Evolutionary conservation across 2,797 vertebrate genomes (phyloP), one percentile per base, ranked within the genome.

Genomic region (Tympanoctomys barrerae): DNA sequence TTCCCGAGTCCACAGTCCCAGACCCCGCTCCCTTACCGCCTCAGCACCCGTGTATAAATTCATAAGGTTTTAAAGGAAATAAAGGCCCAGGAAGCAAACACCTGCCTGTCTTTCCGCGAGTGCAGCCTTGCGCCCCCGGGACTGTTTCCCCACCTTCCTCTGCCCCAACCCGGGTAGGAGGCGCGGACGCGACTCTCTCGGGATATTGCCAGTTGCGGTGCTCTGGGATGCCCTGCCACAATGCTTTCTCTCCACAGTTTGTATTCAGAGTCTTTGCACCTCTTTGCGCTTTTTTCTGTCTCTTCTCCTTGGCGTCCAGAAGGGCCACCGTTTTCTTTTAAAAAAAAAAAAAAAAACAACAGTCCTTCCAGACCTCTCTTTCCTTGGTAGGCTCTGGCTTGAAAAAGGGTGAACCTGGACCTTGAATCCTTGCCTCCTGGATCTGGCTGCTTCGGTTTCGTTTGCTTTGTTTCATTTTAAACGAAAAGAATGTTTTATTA

Each of bases 401-500:
- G 59, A 79, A 39, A 2, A 31, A 31, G 18, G 12, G 26, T 84
- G 87, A 78, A 81, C 39, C 57, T 89, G 2, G 46, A 71, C 21
- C 36, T 75, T 0, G 0, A 2, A 26, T 66, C 7, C 4, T 62
- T 91, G 7, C 62, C n/a, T 68, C n/a, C 61, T 36, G 28, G 7
- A 85, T n/a, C 26, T 80, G 68, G 64, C 79, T 31, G 59, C 64
- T 89, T 96, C 82, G 5, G 80, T 70, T 95, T 7, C 0, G 36
- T 78, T 73, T 52, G 11, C 64, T 89, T 77, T 28, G 22, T 70
- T 96, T 95, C 81, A 6, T 94, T 96, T 95, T 93, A 75, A 96
- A 93, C 0, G 3, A 79, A 92, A 77, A 52, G 13, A 1, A 46
- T 61, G 18, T 28, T 68, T 89, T 80, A 73, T 66, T 31, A 79